Evolutionary conservation across 1,140 invertebrate species (phyloP).

Genomic region (honey bee (Apis mellifera)): Amel_HAv3.1 CM009938.2:1079501-1080000

Average conservation of each 20-base stretch:
- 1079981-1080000: neutral
- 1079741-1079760: slow-evolving; percentile 20
- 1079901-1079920: neutral
- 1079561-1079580: neutral
- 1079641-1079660: neutral
- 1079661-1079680: neutral
- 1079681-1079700: neutral
- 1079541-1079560: neutral
- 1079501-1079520: neutral
- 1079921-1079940: slow-evolving; percentile 7
- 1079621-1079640: neutral
- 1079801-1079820: slow-evolving; percentile 24
- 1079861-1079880: neutral
- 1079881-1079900: neutral
- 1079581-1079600: too few relatives aligned
- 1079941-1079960: neutral
- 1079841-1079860: neutral
- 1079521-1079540: neutral
- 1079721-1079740: too few relatives aligned
- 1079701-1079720: neutral
- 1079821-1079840: neutral
- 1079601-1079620: too few relatives aligned
- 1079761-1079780: slow-evolving; percentile 24
- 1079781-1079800: neutral
- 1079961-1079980: too few relatives aligned